These are phyloP conservation scores for Tenrec ecaudatus DNA, from an alignment of 2,113 vertebrate species.

Conservation along the genomic window DNA sequence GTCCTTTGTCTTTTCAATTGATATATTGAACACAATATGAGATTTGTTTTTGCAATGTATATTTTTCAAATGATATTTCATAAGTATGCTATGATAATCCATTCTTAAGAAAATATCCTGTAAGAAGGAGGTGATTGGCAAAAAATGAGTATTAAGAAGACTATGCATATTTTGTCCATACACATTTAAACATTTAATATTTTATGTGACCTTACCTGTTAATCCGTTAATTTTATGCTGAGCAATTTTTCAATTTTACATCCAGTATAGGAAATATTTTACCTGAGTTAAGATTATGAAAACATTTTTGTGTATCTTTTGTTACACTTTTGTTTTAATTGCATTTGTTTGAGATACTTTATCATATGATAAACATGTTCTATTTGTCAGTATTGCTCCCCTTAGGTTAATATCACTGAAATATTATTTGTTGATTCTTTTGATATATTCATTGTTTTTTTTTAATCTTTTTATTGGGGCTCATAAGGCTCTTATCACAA, in stretches of 20 bases:
- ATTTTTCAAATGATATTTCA: no score
- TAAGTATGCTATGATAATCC: no score
- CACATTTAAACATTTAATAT: neutral
- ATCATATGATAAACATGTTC: no score
- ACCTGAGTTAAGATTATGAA: neutral
- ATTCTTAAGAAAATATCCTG: no score
- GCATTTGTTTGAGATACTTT: neutral
- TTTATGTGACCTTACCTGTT: neutral
- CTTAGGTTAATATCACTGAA: constrained; percentile 10
- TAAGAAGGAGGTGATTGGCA: no score
- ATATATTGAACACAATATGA: neutral
- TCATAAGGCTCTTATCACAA: no score
- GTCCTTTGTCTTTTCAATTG: neutral
- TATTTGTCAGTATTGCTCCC: neutral
- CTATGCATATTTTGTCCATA: neutral
- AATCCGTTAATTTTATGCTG: neutral
- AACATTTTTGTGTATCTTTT: neutral
- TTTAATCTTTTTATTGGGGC: no score
- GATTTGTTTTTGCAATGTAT: no score
- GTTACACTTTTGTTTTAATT: constrained; percentile 1
- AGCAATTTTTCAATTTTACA: neutral
- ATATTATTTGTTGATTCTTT: neutral
- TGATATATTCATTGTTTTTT: no score
- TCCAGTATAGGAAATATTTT: neutral
- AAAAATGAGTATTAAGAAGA: no score